Conservation (phyloP, 2,888 invertebrate genomes). For the Autographa gamma region DNA sequence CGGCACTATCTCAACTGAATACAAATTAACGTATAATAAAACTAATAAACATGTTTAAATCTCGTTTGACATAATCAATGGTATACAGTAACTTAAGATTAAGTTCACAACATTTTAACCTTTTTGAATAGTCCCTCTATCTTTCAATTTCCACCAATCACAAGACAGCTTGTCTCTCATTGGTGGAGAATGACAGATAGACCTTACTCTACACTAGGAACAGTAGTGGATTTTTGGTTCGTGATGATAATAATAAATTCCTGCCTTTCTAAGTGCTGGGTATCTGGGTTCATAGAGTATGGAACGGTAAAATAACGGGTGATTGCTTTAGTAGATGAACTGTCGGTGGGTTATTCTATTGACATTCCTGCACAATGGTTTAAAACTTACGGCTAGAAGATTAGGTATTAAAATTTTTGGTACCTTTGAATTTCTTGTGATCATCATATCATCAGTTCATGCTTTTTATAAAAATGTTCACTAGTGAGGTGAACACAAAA, state of each 20-base stretch:
- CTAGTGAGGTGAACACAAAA: too few species aligned
- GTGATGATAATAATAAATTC: conserved; percentile 8
- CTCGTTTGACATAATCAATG: background rate
- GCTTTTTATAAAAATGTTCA: too few species aligned
- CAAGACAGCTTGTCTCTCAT: too few species aligned
- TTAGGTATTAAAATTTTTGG: too few species aligned
- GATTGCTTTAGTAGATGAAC: conserved; percentile 18
- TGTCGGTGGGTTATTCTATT: too few species aligned
- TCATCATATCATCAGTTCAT: too few species aligned
- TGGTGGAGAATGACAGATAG: too few species aligned
- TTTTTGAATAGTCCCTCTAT: conserved; percentile 15
- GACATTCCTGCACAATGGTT: too few species aligned
- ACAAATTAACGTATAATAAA: background rate
- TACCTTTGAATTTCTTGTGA: too few species aligned
- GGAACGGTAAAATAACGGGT: conserved; percentile 5
- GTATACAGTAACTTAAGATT: background rate
- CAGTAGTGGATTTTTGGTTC: too few species aligned
- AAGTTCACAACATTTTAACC: conserved; percentile 25
- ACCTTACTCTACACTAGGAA: too few species aligned
- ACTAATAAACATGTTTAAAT: background rate
- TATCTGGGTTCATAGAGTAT: conserved; percentile 7
- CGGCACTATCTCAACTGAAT: background rate
- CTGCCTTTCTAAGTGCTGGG: background rate
- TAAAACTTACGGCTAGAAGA: background rate
- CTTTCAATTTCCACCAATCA: too few species aligned